Base-by-base conservation (phyloP, 2,888 invertebrate species). In the Endotricha flammealis region DNA sequence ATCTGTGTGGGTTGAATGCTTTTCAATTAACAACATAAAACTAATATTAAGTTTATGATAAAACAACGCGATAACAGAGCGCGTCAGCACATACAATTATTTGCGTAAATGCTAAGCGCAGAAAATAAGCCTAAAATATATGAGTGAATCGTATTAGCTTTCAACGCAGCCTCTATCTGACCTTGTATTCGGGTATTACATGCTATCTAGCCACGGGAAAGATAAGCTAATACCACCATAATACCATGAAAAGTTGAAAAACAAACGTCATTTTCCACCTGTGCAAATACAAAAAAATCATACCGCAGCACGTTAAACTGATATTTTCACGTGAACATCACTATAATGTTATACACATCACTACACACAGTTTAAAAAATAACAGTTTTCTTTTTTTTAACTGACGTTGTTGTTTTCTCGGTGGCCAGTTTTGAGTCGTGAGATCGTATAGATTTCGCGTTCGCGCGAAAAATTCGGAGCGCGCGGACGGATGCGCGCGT, bases 401-500 rank as follows among this genome's bases (percentile, higher is more conserved):
- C 40, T n/a, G 20, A 8, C 20, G 3, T 3, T 6, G 20, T 6
- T 8, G n/a, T 20, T 20, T 20, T 20, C 20, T 20, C 20, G 13
- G 22, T 43, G 32, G 38, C 45, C 44, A 37, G 48, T 43, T 36
- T n/a, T 39, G 50, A 45, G 45, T 41, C 43, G 48, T 41, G 35
- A 42, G 40, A 39, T 45, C 38, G 42, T 57, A 57, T 48, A 45
- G 50, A 67, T 57, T 70, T 70, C 66, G 71, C 74, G 71, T 38
- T 49, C 51, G 57, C 73, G 78, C 72, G 76, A 73, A 75, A 68
- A 56, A 58, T 69, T 63, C 61, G 48, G 63, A 64, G 66, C 76
- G 77, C 73, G 70, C 64, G 46, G 35, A 44, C 57, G 59, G 64
- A 70, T 61, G 71, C 80, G 81, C 68, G 81, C 80, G 81, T 75